A percentile compares a stretch with the other conserved stretches of the same genome.
These are phyloP conservation scores for Orbicella faveolata DNA, from an alignment of 64 coral and sea anemone genomes.

Conservation along the genomic window DNA sequence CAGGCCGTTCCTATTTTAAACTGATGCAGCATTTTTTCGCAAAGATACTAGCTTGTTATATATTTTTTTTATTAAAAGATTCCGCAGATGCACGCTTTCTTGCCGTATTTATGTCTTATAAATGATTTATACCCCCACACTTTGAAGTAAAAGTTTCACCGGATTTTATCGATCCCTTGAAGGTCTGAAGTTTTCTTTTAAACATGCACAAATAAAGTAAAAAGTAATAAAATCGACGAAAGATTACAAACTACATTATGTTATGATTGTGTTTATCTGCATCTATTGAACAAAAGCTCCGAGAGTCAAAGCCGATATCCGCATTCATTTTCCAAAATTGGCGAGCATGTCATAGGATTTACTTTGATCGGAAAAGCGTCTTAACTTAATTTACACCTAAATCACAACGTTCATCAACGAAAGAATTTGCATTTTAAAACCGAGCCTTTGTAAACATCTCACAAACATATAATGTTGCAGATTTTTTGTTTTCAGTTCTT, in stretches of 20 bases:
- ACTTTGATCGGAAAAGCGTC: constrained; percentile 20
- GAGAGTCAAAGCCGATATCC: constrained; percentile 18
- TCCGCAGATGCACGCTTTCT: not conserved
- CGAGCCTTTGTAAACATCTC: constrained; percentile 7
- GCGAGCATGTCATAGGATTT: constrained; percentile 18
- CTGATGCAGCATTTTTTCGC: not conserved
- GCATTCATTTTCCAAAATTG: constrained; percentile 28
- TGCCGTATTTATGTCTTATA: not conserved
- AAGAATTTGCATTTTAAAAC: constrained; percentile 25
- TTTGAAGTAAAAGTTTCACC: not conserved
- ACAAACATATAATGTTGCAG: not conserved
- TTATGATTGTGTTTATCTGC: constrained; percentile 24
- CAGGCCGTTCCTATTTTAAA: not conserved
- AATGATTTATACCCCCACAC: not conserved
- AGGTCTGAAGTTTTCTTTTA: not conserved
- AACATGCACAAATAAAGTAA: constrained; percentile 8
- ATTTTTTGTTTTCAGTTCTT: not conserved
- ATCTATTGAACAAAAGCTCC: constrained; percentile 17
- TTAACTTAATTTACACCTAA: constrained; percentile 47
- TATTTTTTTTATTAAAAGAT: not conserved
- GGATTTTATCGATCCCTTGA: not conserved
- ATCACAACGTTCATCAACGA: constrained; percentile 13
- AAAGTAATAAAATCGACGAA: not conserved
- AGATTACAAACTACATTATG: constrained; percentile 12
- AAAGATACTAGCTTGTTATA: not conserved